These are phyloP conservation scores for Felis catus DNA, from an alignment of 2,113 vertebrate species.

Conservation along the genomic window DNA sequence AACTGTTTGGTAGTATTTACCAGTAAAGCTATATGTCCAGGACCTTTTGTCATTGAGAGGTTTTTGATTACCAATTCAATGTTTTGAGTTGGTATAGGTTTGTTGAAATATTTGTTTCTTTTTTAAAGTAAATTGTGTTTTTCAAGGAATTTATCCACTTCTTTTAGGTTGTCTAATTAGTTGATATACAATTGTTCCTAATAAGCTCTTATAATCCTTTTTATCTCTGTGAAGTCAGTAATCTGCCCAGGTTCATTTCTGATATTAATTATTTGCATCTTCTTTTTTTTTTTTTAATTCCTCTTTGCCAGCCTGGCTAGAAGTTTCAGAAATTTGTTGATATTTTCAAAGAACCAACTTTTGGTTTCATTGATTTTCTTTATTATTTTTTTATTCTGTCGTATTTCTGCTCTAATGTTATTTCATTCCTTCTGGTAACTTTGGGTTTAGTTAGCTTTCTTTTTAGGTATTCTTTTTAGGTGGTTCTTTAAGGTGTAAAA, in stretches of 20 bases:
- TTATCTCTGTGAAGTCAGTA: too few species aligned
- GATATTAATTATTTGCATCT: too few species aligned
- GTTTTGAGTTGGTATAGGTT: too few species aligned
- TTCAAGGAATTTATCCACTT: too few species aligned
- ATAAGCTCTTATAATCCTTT: too few species aligned
- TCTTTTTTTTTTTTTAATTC: too few species aligned
- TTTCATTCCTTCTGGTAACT: neutral
- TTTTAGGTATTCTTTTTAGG: neutral
- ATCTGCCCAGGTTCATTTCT: too few species aligned
- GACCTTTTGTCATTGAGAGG: neutral
- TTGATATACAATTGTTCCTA: too few species aligned
- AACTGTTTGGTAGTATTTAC: neutral
- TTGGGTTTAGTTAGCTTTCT: neutral
- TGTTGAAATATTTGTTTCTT: too few species aligned
- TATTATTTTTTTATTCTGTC: neutral
- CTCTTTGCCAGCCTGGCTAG: neutral
- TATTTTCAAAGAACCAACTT: neutral
- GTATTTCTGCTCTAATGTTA: neutral
- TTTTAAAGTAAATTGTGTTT: too few species aligned
- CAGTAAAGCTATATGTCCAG: neutral
- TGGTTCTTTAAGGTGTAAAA: neutral
- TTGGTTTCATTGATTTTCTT: neutral
- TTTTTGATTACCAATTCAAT: neutral
- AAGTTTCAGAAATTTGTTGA: neutral
- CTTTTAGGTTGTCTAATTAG: too few species aligned